A percentile compares a stretch with the other conserved stretches of the same genome.
Evolutionary conservation across 2,113 vertebrate genomes (phyloP).

Genomic region (Tetrax tetrax): DNA sequence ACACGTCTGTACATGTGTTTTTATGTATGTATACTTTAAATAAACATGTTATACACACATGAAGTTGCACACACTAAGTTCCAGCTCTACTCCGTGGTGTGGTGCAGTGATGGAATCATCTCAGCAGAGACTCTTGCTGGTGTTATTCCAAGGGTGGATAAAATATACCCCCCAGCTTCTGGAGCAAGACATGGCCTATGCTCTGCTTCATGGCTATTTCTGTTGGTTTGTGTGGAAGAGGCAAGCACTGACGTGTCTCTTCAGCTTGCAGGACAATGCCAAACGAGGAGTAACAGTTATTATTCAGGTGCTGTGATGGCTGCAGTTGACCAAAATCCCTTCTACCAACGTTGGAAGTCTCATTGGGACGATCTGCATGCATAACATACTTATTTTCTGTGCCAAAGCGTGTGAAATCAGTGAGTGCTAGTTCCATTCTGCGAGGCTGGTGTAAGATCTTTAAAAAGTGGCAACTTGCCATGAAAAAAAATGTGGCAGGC

Average conservation of each 20-base stretch:
- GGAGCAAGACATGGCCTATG: neutral
- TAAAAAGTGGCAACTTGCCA: slow-evolving; percentile 15
- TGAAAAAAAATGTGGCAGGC: neutral
- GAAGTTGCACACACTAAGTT: neutral
- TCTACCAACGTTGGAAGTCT: neutral
- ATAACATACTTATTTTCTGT: slow-evolving; percentile 25
- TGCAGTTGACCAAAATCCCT: neutral
- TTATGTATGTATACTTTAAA: neutral
- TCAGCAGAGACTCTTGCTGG: neutral
- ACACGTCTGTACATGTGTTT: neutral
- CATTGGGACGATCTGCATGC: neutral
- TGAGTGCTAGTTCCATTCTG: neutral
- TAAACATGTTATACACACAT: neutral
- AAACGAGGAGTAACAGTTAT: neutral
- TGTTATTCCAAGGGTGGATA: neutral
- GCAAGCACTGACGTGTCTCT: neutral
- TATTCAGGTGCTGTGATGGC: neutral
- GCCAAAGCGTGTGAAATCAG: neutral
- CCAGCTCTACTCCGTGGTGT: accelerated
- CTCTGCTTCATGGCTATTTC: neutral
- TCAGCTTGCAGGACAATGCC: neutral
- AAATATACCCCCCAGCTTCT: neutral
- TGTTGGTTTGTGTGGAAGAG: neutral
- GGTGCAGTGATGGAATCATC: neutral
- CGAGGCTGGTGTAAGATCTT: neutral